phyloP scores from a whole-genome alignment of 2,888 invertebrate species.

The Ophioninae sp. region DNA sequence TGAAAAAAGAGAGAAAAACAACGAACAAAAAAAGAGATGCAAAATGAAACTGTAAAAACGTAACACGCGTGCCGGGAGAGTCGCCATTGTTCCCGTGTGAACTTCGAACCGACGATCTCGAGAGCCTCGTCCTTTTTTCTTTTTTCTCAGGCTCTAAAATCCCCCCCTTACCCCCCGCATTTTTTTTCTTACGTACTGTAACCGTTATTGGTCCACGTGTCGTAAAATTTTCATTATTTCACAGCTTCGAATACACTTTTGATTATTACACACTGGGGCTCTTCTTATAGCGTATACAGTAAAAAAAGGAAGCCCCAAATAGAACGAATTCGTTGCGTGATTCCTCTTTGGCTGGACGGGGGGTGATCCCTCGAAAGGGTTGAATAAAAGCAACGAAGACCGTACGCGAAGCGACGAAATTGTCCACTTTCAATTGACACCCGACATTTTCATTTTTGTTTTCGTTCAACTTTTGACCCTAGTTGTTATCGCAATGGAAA shows the following conservation, averaged over 20 bases:
- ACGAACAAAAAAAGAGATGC: neutral
- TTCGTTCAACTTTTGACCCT: no score
- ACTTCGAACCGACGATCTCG: slow-evolving; percentile 33
- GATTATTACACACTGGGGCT: neutral
- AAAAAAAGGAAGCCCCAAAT: no score
- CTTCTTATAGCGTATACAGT: no score
- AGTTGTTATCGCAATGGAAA: no score
- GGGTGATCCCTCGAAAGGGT: neutral
- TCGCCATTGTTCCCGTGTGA: slow-evolving; percentile 57
- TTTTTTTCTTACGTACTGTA: slow-evolving; percentile 25
- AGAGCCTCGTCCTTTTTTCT: slow-evolving; percentile 14
- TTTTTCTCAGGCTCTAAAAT: slow-evolving; percentile 19
- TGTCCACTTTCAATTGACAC: no score
- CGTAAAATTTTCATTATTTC: slow-evolving; percentile 31
- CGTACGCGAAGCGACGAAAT: neutral
- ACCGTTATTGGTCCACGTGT: slow-evolving; percentile 29
- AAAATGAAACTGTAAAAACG: slow-evolving; percentile 42
- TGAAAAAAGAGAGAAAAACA: slow-evolving; percentile 18
- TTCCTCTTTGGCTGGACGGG: neutral
- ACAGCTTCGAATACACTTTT: slow-evolving; percentile 1
- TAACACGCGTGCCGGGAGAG: slow-evolving; percentile 31
- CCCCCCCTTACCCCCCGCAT: neutral
- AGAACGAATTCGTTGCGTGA: no score
- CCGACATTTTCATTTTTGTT: no score
- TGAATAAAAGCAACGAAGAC: neutral